These are phyloP conservation scores for Heliopora coerulea DNA, from an alignment of 92 coral and sea anemone genomes.

Conservation along the genomic window DNA sequence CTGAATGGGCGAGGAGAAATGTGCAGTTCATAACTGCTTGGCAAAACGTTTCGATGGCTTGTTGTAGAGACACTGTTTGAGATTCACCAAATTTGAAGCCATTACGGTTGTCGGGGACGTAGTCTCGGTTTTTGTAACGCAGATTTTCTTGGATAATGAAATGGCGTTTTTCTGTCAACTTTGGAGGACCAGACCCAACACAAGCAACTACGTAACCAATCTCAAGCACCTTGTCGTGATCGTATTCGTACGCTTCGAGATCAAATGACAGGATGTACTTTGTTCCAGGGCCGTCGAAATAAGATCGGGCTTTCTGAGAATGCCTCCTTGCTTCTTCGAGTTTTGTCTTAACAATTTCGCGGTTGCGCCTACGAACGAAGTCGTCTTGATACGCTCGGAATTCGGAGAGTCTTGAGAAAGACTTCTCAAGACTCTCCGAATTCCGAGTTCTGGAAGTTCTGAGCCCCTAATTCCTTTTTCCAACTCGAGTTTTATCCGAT, in stretches of 20 bases:
- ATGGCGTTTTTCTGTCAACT: slow-evolving; percentile 39
- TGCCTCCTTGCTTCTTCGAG: slow-evolving; percentile 49
- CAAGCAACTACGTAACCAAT: slow-evolving; percentile 57
- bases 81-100: slow-evolving; percentile 59
- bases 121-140: slow-evolving; percentile 35
- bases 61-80: slow-evolving; percentile 47
- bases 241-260: slow-evolving; percentile 60
- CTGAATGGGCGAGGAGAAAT: slow-evolving; percentile 59
- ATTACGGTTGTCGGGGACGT: slow-evolving; percentile 56
- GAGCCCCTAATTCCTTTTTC: slow-evolving; percentile 28
- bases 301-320: slow-evolving; percentile 12
- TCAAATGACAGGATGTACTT: slow-evolving; percentile 57
- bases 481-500: slow-evolving; percentile 49
- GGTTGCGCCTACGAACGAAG: slow-evolving; percentile 15
- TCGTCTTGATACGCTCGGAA: slow-evolving; percentile 18
- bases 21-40: slow-evolving; percentile 45
- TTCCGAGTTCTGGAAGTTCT: slow-evolving; percentile 27
- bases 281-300: slow-evolving; percentile 5
- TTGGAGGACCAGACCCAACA: slow-evolving; percentile 27
- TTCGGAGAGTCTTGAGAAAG: slow-evolving; percentile 30
- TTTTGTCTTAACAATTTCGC: slow-evolving; percentile 41
- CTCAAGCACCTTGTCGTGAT: slow-evolving; percentile 57
- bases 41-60: slow-evolving; percentile 58
- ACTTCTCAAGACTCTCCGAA: not conserved
- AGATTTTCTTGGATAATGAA: slow-evolving; percentile 56